Conservation (phyloP, 2,797 vertebrate species). For the Myotis findleyi region DNA sequence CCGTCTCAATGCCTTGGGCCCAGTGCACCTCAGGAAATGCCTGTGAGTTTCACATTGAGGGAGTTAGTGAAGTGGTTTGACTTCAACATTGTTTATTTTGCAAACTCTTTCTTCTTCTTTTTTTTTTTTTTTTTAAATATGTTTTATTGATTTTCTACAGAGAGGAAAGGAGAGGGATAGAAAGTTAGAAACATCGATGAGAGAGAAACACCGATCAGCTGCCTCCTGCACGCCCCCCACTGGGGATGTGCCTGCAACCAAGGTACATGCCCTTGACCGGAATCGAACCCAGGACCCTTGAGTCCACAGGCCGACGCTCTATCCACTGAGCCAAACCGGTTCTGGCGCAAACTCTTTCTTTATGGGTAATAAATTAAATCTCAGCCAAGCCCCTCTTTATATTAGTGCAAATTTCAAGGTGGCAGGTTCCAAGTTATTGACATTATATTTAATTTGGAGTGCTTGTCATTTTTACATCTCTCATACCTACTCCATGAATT, state of each 20-base stretch:
- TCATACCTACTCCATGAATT: not conserved
- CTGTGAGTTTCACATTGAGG: not conserved
- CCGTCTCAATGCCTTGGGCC: rapidly evolving
- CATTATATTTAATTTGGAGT: not conserved
- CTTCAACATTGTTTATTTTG: not conserved
- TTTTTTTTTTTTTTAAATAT: not conserved
- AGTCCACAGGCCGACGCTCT: too few species aligned
- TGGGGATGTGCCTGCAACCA: too few species aligned
- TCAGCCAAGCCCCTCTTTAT: not conserved
- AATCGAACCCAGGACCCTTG: too few species aligned
- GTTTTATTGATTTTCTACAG: too few species aligned
- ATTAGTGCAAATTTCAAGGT: not conserved
- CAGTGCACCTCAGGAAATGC: not conserved
- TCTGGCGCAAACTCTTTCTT: not conserved
- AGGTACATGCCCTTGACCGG: too few species aligned
- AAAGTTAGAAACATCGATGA: too few species aligned
- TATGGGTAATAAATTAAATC: not conserved
- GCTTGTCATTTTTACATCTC: not conserved
- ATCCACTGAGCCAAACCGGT: too few species aligned
- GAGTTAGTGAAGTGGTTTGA: not conserved
- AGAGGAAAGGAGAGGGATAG: too few species aligned
- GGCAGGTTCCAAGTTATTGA: not conserved
- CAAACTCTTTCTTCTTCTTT: not conserved
- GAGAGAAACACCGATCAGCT: too few species aligned
- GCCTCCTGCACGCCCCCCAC: too few species aligned